Conservation (phyloP, 2,888 invertebrate genomes). For the Cotesia congregata region DNA sequence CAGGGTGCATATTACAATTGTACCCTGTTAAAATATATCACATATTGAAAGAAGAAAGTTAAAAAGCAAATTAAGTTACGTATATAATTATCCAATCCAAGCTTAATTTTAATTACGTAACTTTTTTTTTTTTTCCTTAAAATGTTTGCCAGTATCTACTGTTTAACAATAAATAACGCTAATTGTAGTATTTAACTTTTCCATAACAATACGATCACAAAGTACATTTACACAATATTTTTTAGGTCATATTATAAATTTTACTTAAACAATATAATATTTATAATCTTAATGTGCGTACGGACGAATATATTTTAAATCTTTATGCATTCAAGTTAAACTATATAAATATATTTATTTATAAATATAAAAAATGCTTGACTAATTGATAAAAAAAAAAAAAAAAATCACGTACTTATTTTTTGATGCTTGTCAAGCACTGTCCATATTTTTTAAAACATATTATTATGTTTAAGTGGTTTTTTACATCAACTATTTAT, state of each 20-base stretch:
- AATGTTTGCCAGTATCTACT: conserved; percentile 4
- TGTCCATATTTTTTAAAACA: no score
- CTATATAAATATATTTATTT: not conserved
- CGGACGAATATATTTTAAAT: conserved; percentile 16
- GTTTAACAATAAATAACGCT: conserved; percentile 5
- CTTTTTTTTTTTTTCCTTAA: conserved; percentile 5
- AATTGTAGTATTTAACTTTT: conserved; percentile 5
- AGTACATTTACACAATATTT: conserved; percentile 14
- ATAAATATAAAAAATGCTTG: not conserved
- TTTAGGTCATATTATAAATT: not conserved
- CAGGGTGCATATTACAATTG: conserved; percentile 9
- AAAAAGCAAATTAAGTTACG: conserved; percentile 43
- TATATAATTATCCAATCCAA: conserved; percentile 15
- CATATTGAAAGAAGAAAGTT: conserved; percentile 45
- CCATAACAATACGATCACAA: conserved; percentile 11
- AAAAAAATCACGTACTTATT: not conserved
- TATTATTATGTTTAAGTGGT: not conserved
- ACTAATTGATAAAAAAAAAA: not conserved
- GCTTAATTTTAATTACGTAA: conserved; percentile 3
- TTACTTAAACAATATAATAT: not conserved
- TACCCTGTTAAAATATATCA: conserved; percentile 46
- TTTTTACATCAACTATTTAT: conserved; percentile 44
- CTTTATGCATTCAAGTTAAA: not conserved
- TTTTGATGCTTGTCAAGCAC: not conserved
- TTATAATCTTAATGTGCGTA: conserved; percentile 20